Evolutionary conservation across 1,140 invertebrate genomes (phyloP).

Genomic region (Zaprionus capensis): DNA sequence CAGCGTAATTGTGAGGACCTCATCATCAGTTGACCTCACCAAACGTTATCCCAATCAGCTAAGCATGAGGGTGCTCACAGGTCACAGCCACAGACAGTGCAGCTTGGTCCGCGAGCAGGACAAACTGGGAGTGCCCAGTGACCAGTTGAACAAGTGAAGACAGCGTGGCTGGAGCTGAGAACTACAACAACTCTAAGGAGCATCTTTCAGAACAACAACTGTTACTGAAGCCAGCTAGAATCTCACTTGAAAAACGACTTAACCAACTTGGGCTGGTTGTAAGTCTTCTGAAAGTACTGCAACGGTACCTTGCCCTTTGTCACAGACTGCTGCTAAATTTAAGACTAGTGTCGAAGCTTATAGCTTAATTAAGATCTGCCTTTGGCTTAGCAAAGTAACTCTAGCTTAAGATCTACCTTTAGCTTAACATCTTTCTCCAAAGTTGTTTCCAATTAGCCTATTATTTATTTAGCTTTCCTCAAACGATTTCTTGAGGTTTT

Average conservation of each 20-base stretch:
- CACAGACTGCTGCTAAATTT: constrained; percentile 52
- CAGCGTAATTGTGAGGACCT: neutral
- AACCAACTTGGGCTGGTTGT: constrained; percentile 43
- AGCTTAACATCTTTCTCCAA: neutral
- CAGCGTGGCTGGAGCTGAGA: constrained; percentile 46
- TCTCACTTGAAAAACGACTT: neutral
- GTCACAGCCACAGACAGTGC: constrained; percentile 64
- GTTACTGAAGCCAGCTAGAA: constrained; percentile 60
- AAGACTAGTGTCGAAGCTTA: too few relatives aligned
- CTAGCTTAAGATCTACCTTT: too few relatives aligned
- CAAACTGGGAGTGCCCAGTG: constrained; percentile 42
- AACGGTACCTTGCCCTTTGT: constrained; percentile 50
- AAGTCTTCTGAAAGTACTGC: constrained; percentile 48
- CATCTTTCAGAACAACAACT: constrained; percentile 73
- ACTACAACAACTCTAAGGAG: constrained; percentile 62
- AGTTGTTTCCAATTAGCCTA: neutral
- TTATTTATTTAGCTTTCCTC: neutral
- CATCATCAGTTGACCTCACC: constrained; percentile 12
- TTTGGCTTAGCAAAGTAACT: too few relatives aligned
- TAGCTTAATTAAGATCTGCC: too few relatives aligned
- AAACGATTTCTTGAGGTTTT: constrained; percentile 14
- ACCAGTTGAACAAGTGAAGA: constrained; percentile 37
- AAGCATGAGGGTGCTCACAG: constrained; percentile 25
- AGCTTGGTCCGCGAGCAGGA: constrained; percentile 65
- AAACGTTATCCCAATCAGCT: constrained; percentile 44